Percentiles rank a stretch among this genome's conserved stretches.
phyloP scores from a whole-genome alignment of 2,888 invertebrate genomes.

The Amblyjoppa proteus region DNA sequence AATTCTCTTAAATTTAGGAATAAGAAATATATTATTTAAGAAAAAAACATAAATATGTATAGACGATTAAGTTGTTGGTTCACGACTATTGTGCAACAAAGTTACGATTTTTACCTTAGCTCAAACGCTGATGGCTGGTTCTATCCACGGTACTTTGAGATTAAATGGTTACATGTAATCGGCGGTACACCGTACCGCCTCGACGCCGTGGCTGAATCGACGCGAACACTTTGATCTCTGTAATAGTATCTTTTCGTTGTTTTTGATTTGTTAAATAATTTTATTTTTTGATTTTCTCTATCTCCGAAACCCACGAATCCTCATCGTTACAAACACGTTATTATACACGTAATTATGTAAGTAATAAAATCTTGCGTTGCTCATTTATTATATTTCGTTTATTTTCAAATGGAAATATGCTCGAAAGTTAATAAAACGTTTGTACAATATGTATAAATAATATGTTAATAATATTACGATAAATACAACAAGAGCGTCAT shows the following conservation, averaged over 20 bases:
- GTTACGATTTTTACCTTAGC: slow-evolving; percentile 19
- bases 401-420: not conserved
- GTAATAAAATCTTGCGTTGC: slow-evolving; percentile 12
- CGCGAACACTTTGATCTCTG: slow-evolving; percentile 3
- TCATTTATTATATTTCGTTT: slow-evolving; percentile 8
- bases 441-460: slow-evolving; percentile 24
- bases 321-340: not conserved
- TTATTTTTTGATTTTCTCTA: not conserved
- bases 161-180: slow-evolving; percentile 9
- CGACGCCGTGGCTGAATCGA: not conserved
- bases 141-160: slow-evolving; percentile 7
- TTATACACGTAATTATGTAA: slow-evolving; percentile 7
- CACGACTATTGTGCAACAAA: slow-evolving; percentile 19
- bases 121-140: slow-evolving; percentile 6
- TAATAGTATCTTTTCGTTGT: slow-evolving; percentile 3
- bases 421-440: slow-evolving; percentile 25
- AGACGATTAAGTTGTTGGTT: slow-evolving; percentile 10
- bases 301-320: slow-evolving; percentile 1
- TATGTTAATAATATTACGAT: slow-evolving; percentile 11
- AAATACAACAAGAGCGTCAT: slow-evolving; percentile 15
- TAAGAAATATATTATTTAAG: slow-evolving; percentile 21
- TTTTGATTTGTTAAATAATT: not conserved
- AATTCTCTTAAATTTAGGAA: slow-evolving; percentile 5
- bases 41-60: not conserved
- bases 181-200: not conserved